These are phyloP conservation scores for Psix sp. DNA, from an alignment of 1,140 invertebrate species.

Conservation along the genomic window DNA sequence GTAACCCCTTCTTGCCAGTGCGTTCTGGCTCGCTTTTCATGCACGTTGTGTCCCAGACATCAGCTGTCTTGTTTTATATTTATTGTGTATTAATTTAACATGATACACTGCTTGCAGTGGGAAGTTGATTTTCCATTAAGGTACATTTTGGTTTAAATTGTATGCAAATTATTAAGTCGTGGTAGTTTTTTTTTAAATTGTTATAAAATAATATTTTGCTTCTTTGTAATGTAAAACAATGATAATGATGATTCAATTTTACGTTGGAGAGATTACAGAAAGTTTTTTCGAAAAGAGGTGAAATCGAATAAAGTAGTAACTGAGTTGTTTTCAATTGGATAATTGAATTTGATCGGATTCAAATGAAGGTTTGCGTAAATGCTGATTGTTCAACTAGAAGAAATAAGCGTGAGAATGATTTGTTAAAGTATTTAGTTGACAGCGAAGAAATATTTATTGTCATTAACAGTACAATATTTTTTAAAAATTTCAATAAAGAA, in stretches of 20 bases:
- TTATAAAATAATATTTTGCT: too few species aligned
- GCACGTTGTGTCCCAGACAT: constrained; percentile 29
- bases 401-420: too few species aligned
- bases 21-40: constrained; percentile 40
- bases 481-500: too few species aligned
- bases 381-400: too few species aligned
- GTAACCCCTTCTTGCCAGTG: constrained; percentile 55
- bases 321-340: constrained; percentile 15
- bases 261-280: neutral
- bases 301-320: neutral
- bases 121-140: neutral
- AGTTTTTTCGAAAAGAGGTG: neutral
- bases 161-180: too few species aligned
- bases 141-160: too few species aligned
- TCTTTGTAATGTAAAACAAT: too few species aligned
- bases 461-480: too few species aligned
- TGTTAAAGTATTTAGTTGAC: too few species aligned
- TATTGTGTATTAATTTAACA: constrained; percentile 16
- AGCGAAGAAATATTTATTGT: too few species aligned
- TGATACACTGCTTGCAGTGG: constrained; percentile 3
- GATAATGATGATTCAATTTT: neutral
- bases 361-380: constrained; percentile 2
- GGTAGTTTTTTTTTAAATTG: too few species aligned
- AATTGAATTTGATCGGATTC: constrained; percentile 16
- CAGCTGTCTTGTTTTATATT: constrained; percentile 7